These are phyloP conservation scores for Pangasius macronema DNA, from an alignment of 2,797 vertebrate species.

Conservation along the genomic window DNA sequence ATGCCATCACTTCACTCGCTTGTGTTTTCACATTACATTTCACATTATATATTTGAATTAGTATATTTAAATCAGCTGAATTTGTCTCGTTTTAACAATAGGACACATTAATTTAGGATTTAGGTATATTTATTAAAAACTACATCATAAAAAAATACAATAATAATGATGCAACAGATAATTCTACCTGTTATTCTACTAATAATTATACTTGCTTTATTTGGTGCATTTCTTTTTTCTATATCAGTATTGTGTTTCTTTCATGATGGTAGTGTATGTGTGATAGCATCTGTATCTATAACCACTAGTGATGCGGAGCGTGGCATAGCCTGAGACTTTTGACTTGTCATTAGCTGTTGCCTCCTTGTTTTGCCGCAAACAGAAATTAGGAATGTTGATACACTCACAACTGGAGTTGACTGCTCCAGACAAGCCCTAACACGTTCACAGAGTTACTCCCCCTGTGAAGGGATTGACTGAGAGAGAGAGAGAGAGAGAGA, in stretches of 20 bases:
- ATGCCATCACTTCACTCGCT: not conserved
- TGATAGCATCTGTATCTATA: conserved; percentile 16
- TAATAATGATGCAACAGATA: not conserved
- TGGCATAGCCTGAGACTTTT: conserved; percentile 61
- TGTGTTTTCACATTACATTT: not conserved
- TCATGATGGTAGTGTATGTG: not conserved
- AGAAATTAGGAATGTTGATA: conserved; percentile 81
- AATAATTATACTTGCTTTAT: not conserved
- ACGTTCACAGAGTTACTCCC: conserved; percentile 68
- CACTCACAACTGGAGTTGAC: conserved; percentile 78
- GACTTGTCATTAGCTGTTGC: conserved; percentile 72
- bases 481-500: conserved; percentile 30
- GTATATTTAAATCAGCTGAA: not conserved
- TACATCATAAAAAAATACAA: not conserved
- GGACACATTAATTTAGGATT: not conserved
- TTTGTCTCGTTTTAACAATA: not conserved
- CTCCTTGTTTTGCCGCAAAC: conserved; percentile 75
- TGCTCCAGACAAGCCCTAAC: conserved; percentile 70
- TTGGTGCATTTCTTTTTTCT: not conserved
- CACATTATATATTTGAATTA: not conserved
- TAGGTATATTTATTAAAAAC: not conserved
- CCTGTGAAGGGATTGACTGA: conserved; percentile 58
- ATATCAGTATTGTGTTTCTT: not conserved
- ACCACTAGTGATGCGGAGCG: not conserved
- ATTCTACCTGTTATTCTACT: not conserved